Evolutionary conservation across 2,888 invertebrate species (phyloP), one percentile per base, ranked within the genome.

Genomic region (Zonitis immaculata): DNA sequence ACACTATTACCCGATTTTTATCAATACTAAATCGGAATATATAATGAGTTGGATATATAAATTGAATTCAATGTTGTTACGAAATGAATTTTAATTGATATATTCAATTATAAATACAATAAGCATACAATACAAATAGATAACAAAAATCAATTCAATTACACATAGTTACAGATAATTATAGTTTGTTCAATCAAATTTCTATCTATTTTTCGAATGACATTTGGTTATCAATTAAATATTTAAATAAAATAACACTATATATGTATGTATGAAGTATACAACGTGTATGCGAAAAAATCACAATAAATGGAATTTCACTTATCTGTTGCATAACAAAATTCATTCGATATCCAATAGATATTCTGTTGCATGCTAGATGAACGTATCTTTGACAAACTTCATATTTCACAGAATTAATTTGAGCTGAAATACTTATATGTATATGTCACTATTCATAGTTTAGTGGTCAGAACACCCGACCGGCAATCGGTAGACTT

Each of bases 41-140:
- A 11, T 49, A 49, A 49, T 49, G 32, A 49, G 26, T 49, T 46
- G 18, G 30, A 16, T 11, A 20, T 30, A 46, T 52, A 52, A 56
- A 56, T 56, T 56, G 39, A 56, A 49, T 55, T 49, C 47, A 44
- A 18, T 26, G 52, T 50, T 52, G 46, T 27, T 47, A 32, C 25
- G 47, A 56, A 52, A 56, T 56, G 56, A 52, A 56, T 56, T 56
- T 52, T 56, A 56, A 56, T 52, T 56, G 50, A 56, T 46, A 46
- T 47, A 44, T 56, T 52, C 56, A 50, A 56, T 56, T 56, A 46
- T 47, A 52, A 52, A 52, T 50, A 42, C 50, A 42, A 45, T 27
- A 46, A 46, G 56, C 45, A 47, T 52, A 56, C 46, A 56, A 47
- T 43, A 44, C 49, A 47, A n/a, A 52, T 44, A 56, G 46, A 52